These are phyloP conservation scores for Amyelois transitella DNA, from an alignment of 1,140 invertebrate species.

Conservation along the genomic window DNA sequence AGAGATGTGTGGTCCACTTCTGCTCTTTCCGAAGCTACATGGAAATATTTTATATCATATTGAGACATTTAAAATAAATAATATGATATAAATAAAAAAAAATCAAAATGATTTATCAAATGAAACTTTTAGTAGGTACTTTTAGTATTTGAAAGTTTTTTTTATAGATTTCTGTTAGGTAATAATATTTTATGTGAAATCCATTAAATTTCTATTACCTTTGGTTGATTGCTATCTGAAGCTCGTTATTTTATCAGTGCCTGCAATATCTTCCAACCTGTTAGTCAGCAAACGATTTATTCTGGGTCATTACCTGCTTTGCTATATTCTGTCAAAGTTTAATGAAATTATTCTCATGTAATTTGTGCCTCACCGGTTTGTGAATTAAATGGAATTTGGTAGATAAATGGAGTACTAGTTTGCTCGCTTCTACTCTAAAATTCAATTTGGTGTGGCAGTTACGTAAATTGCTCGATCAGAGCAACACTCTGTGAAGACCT, in stretches of 20 bases:
- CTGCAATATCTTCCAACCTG: not conserved
- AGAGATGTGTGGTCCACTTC: too few relatives aligned
- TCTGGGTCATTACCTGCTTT: not conserved
- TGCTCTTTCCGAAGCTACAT: too few relatives aligned
- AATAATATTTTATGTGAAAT: too few relatives aligned
- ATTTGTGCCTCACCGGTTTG: not conserved
- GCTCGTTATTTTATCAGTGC: conserved; percentile 6
- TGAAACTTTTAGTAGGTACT: too few relatives aligned
- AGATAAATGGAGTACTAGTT: conserved; percentile 4
- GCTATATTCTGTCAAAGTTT: not conserved
- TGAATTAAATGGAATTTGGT: conserved; percentile 2
- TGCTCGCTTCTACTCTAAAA: not conserved
- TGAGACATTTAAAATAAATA: too few relatives aligned
- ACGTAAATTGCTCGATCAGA: not conserved
- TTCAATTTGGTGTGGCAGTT: not conserved
- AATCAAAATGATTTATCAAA: too few relatives aligned
- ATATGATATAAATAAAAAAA: too few relatives aligned
- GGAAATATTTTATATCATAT: too few relatives aligned
- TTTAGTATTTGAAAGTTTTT: too few relatives aligned
- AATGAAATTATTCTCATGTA: not conserved
- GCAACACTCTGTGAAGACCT: too few relatives aligned
- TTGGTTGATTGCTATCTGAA: conserved; percentile 3
- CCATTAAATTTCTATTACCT: not conserved
- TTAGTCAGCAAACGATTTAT: not conserved
- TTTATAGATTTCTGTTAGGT: too few relatives aligned